Evolutionary conservation across 2,113 vertebrate genomes (phyloP), one percentile per base, ranked within the genome.

Genomic region (Amia ocellicauda): DNA sequence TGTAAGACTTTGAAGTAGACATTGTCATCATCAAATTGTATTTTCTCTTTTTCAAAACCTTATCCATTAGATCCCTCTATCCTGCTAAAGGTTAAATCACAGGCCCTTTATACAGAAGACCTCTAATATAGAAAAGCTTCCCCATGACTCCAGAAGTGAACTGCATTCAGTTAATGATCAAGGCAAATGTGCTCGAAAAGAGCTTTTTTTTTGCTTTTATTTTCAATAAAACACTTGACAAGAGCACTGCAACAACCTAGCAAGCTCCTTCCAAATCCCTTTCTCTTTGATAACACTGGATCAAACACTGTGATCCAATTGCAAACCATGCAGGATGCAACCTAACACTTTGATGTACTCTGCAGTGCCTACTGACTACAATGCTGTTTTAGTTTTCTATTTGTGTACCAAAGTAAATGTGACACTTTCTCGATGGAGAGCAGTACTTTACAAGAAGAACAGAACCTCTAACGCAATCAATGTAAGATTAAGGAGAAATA

Each of bases 271-370:
- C 24, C 61, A 49, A 28, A 23, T 45, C 42, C 42, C 3, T 47
- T 17, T 36, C 40, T 31, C 54, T 23, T 63, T 63, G 61, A 69
- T 59, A 49, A 28, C 29, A 43, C 55, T 23, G 58, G 55, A 58
- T 63, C 51, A 67, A 67, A 67, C 19, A 19, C 17, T 56, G 27
- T 45, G 36, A 13, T 59, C 45, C 19, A 45, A n/a, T 27, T 57
- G 17, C 19, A 56, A 56, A 17, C 31, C 49, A 50, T 28, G 11
- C 43, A 58, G 42, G 27, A 28, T 17, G 31, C 28, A 40, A 23
- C 52, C 43, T 41, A 27, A 26, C 36, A 20, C 53, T 57, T 51
- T 59, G 54, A 59, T 59, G 60, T 63, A 20, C 29, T 62, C 28
- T n/a, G 41, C 52, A 16, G 49, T 62, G 53, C n/a, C 17, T 28